Evolutionary conservation across 2,888 invertebrate species (phyloP).

Genomic region (Cantharis lateralis): DNA sequence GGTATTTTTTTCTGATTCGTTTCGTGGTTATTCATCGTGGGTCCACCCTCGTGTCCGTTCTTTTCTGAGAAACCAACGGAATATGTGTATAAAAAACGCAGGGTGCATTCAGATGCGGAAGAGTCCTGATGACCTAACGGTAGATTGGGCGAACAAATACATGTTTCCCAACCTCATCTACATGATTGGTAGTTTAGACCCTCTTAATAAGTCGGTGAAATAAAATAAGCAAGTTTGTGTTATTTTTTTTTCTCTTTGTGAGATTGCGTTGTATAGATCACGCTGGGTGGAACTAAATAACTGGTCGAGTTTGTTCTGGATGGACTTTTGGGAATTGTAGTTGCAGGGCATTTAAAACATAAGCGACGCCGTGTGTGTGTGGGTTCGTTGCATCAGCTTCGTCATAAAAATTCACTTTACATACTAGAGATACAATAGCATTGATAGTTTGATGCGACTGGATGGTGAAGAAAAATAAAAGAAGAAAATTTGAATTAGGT

Average conservation of each 20-base stretch:
- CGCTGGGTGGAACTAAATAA: slow-evolving; percentile 19
- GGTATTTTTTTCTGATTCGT: slow-evolving; percentile 4
- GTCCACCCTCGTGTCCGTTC: slow-evolving; percentile 38
- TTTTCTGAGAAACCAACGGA: slow-evolving; percentile 47
- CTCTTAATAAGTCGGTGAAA: slow-evolving; percentile 31
- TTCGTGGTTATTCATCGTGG: slow-evolving; percentile 23
- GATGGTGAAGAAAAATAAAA: slow-evolving; percentile 24
- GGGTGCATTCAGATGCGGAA: slow-evolving; percentile 42
- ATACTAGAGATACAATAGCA: slow-evolving; percentile 5
- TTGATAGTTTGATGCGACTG: slow-evolving; percentile 29
- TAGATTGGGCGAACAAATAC: slow-evolving; percentile 38
- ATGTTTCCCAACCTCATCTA: slow-evolving; percentile 37
- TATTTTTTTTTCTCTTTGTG: slow-evolving; percentile 14
- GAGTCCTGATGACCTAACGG: slow-evolving; percentile 40
- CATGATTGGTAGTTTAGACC: slow-evolving; percentile 40
- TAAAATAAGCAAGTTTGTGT: slow-evolving; percentile 19
- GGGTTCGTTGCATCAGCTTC: background rate
- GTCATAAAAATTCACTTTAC: slow-evolving; percentile 16
- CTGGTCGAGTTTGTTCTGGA: slow-evolving; percentile 8
- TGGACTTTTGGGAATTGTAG: slow-evolving; percentile 17
- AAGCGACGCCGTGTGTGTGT: slow-evolving; percentile 8
- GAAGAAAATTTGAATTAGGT: slow-evolving; percentile 27
- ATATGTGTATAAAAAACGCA: slow-evolving; percentile 35
- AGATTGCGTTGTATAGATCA: slow-evolving; percentile 6
- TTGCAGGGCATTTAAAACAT: slow-evolving; percentile 24